Conservation (phyloP, 2,113 vertebrate genomes). For the Melanocharis versteri region DNA sequence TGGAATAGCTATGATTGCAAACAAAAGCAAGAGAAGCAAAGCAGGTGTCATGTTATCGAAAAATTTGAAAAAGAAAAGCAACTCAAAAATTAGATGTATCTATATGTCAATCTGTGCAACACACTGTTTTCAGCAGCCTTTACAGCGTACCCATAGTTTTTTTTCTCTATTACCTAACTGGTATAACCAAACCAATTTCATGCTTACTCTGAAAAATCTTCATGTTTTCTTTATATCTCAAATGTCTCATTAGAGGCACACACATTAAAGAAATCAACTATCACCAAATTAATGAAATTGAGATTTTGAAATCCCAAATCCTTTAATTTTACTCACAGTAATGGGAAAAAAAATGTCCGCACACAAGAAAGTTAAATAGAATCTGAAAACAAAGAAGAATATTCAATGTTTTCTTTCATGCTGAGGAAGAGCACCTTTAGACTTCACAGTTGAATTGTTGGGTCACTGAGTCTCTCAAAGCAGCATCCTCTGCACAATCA, state of each 20-base stretch:
- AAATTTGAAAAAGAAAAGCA: neutral
- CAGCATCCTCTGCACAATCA: neutral
- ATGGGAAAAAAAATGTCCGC: neutral
- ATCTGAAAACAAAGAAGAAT: neutral
- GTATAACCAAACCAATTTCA: neutral
- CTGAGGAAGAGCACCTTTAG: neutral
- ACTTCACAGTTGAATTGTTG: neutral
- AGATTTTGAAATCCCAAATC: neutral
- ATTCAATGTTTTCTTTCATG: neutral
- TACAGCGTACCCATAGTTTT: neutral
- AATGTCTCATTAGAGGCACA: neutral
- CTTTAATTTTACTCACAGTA: neutral
- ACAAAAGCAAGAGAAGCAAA: neutral
- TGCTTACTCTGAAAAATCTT: neutral
- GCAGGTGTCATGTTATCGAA: neutral
- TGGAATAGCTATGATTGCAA: neutral
- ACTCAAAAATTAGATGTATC: neutral
- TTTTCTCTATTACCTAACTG: neutral
- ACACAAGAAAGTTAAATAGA: neutral
- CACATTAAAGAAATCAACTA: neutral
- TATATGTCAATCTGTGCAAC: neutral
- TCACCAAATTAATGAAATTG: neutral
- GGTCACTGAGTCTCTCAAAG: neutral
- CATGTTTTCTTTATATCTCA: neutral
- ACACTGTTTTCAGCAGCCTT: neutral